A percentile compares a stretch with the other conserved stretches of the same genome.
Evolutionary conservation across 2,888 invertebrate genomes (phyloP).

Genomic region (Sminthurinus aureus): DNA sequence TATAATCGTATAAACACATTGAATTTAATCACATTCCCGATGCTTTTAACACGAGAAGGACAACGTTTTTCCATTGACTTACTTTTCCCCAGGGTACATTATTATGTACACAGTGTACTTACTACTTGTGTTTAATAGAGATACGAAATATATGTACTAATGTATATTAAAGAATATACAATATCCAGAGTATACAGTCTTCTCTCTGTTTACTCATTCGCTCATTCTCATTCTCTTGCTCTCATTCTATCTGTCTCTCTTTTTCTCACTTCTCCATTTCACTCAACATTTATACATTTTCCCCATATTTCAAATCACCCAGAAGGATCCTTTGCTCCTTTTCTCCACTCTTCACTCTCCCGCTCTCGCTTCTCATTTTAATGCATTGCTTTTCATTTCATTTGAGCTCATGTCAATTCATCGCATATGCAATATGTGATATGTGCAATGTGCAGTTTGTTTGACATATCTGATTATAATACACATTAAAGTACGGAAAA

Average conservation of each 20-base stretch:
- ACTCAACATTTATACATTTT: not conserved
- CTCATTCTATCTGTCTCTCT: constrained; percentile 9
- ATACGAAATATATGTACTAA: not conserved
- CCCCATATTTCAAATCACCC: constrained; percentile 31
- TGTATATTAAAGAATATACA: not conserved
- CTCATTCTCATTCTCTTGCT: too few species aligned
- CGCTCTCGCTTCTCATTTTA: not conserved
- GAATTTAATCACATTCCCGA: constrained; percentile 28
- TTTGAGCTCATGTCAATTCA: not conserved
- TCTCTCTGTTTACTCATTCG: not conserved
- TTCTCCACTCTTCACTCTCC: not conserved
- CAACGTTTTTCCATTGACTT: constrained; percentile 45
- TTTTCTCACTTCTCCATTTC: not conserved
- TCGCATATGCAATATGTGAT: too few species aligned
- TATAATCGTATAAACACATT: constrained; percentile 32
- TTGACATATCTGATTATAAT: too few species aligned
- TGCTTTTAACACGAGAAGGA: constrained; percentile 51
- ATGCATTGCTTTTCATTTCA: not conserved
- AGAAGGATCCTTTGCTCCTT: constrained; percentile 4
- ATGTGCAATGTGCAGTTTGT: too few species aligned
- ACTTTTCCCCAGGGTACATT: constrained; percentile 33
- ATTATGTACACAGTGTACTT: not conserved
- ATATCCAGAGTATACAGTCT: too few species aligned
- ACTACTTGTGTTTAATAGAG: too few species aligned
- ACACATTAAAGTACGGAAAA: too few species aligned